Percentiles rank a stretch among this genome's conserved stretches.
phyloP scores from a whole-genome alignment of 2,888 invertebrate genomes.

The Strigamia maritima region DNA sequence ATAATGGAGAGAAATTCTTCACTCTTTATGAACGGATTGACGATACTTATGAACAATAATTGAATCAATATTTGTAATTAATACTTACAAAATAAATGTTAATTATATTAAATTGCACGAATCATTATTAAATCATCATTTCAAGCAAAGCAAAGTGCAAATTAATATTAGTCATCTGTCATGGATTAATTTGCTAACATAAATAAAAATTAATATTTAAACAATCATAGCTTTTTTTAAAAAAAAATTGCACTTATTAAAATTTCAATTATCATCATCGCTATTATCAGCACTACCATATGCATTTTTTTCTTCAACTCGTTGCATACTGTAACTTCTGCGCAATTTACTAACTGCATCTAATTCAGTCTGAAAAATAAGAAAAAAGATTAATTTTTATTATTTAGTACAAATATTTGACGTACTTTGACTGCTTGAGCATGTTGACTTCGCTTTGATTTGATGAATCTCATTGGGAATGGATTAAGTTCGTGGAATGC shows the following conservation, averaged over 20 bases:
- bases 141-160: not conserved
- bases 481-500: constrained; percentile 57
- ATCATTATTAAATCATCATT: not conserved
- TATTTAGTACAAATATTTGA: not conserved
- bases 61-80: not conserved
- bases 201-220: not conserved
- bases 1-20: constrained; percentile 87
- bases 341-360: not conserved
- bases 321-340: not conserved
- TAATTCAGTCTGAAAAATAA: not conserved
- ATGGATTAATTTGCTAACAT: not conserved
- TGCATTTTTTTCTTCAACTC: not conserved
- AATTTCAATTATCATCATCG: not conserved
- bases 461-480: constrained; percentile 55
- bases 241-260: not conserved
- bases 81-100: constrained; percentile 16
- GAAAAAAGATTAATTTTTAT: not conserved
- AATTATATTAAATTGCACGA: not conserved
- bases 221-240: not conserved
- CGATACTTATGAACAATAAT: constrained; percentile 53
- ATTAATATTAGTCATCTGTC: not conserved
- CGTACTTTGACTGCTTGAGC: constrained; percentile 52
- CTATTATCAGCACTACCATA: not conserved
- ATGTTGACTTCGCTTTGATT: constrained; percentile 53
- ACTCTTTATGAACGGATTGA: constrained; percentile 77